Percentiles rank a stretch among this genome's conserved stretches.
Conservation (phyloP, 2,113 vertebrate species). For the Penelope pileata region DNA sequence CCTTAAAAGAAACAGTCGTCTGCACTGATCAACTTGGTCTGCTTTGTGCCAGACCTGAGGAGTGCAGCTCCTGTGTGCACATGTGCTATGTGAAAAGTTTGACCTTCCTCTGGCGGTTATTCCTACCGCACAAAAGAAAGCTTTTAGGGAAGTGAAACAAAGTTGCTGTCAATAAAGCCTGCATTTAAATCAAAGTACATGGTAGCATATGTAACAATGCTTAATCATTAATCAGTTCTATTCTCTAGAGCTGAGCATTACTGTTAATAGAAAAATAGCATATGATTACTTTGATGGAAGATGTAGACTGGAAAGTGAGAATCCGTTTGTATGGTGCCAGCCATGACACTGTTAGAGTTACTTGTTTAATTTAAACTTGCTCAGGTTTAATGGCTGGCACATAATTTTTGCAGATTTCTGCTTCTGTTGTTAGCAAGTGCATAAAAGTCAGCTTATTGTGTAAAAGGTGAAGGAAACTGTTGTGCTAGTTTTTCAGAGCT, state of each 20-base stretch:
- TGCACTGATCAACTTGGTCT: fast-evolving
- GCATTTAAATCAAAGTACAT: neutral
- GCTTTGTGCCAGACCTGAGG: neutral
- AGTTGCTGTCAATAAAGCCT: neutral
- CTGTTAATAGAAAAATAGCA: neutral
- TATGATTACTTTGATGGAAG: neutral
- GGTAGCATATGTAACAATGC: neutral
- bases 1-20: neutral
- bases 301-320: neutral
- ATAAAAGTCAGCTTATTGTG: neutral
- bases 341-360: neutral
- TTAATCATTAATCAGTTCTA: neutral
- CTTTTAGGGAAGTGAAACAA: neutral
- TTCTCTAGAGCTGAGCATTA: neutral
- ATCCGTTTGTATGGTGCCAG: neutral
- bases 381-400: neutral
- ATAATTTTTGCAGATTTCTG: neutral
- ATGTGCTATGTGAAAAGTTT: neutral
- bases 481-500: neutral
- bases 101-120: neutral
- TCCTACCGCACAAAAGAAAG: neutral
- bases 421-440: neutral
- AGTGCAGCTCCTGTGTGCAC: neutral
- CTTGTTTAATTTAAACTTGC: neutral
- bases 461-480: neutral